Percentiles rank a stretch among this genome's conserved stretches.
Conservation (phyloP, 1,140 invertebrate genomes). For the Neodiprion virginianus region DNA sequence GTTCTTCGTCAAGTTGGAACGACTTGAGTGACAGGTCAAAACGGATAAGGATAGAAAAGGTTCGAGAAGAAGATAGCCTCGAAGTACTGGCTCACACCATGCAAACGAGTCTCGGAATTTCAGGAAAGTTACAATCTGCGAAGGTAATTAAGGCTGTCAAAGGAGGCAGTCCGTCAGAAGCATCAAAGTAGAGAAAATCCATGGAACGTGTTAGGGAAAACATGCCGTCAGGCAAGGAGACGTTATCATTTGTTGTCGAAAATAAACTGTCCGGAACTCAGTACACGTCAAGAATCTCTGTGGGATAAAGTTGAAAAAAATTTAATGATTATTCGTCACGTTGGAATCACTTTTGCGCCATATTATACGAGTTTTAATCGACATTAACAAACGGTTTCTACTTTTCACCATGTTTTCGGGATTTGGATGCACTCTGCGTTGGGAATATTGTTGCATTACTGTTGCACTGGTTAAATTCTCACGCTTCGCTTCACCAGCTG, state of each 20-base stretch:
- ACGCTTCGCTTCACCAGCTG: no score
- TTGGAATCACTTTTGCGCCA: no score
- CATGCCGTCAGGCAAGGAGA: not conserved
- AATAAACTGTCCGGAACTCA: not conserved
- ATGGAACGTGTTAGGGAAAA: constrained; percentile 12
- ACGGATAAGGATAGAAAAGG: not conserved
- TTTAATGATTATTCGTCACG: no score
- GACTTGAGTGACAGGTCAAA: not conserved
- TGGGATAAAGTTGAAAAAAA: no score
- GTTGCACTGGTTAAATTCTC: no score
- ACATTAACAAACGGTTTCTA: no score
- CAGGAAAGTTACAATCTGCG: not conserved
- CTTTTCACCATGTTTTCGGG: no score
- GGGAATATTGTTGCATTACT: no score
- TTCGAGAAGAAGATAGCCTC: not conserved
- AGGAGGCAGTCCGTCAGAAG: constrained; percentile 9
- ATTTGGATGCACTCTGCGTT: no score
- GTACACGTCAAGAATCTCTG: no score
- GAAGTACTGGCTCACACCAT: not conserved
- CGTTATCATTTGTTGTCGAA: not conserved
- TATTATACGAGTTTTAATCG: no score
- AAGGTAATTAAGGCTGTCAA: constrained; percentile 21
- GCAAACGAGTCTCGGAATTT: not conserved
- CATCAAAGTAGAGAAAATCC: constrained; percentile 18
- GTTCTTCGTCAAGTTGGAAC: not conserved